Percentiles rank a stretch among this genome's conserved stretches.
Conservation (phyloP, 2,888 invertebrate species). For the Trisateles emortualis region DNA sequence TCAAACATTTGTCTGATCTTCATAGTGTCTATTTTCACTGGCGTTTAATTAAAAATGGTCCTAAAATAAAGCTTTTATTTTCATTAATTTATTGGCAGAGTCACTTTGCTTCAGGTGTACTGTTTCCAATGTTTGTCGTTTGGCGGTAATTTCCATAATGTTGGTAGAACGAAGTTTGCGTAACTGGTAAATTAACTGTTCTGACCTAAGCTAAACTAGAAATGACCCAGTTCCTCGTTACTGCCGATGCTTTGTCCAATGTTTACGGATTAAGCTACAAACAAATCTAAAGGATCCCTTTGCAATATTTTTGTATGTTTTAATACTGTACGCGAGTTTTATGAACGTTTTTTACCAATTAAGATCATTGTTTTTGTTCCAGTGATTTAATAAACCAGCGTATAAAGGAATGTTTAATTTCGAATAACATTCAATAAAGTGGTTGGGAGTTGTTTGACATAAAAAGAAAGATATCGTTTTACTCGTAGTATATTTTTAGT, state of each 20-base stretch:
- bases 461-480: background rate
- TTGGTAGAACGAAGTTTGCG: background rate
- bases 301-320: background rate
- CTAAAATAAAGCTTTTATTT: constrained; percentile 3
- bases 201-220: constrained; percentile 23
- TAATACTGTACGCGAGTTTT: background rate
- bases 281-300: background rate
- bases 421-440: background rate
- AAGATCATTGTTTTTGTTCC: background rate
- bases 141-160: constrained; percentile 12
- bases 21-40: background rate
- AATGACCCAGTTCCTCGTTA: constrained; percentile 19
- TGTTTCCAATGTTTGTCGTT: constrained; percentile 3
- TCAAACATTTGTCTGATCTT: background rate
- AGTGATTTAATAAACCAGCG: background rate
- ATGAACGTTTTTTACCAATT: background rate
- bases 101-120: constrained; percentile 1
- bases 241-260: background rate
- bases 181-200: constrained; percentile 19
- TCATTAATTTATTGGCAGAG: constrained; percentile 16
- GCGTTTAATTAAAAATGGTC: background rate
- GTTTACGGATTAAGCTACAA: background rate
- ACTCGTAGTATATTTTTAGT: too few relatives aligned
- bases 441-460: background rate
- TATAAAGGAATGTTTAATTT: background rate